Conservation (phyloP, 1,140 invertebrate genomes). For the Hylyphantes graminicola region DNA sequence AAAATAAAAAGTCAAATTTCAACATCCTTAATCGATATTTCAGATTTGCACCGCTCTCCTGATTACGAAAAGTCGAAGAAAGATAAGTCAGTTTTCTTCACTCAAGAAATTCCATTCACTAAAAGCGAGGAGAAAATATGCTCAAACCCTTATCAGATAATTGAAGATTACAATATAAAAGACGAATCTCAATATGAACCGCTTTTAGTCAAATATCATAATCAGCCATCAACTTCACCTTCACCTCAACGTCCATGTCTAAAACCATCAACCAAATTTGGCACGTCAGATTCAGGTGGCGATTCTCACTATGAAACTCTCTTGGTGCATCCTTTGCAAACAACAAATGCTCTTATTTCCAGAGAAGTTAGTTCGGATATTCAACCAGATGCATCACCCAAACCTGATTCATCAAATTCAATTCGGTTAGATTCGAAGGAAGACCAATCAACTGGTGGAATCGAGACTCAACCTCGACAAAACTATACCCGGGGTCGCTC, state of each 20-base stretch:
- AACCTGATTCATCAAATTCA: too few species aligned
- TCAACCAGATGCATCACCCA: too few species aligned
- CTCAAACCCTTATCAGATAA: slow-evolving; percentile 4
- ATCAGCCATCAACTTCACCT: too few species aligned
- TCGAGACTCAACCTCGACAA: not conserved
- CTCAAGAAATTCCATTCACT: not conserved
- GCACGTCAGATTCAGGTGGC: too few species aligned
- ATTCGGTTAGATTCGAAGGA: not conserved
- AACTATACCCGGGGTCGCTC: not conserved
- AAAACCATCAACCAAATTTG: too few species aligned
- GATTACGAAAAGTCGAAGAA: not conserved
- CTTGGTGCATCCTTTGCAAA: too few species aligned
- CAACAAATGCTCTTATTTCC: too few species aligned
- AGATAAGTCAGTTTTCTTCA: slow-evolving; percentile 13
- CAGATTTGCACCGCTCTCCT: not conserved
- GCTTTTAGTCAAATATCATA: too few species aligned
- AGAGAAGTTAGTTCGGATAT: too few species aligned
- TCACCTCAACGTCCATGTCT: too few species aligned
- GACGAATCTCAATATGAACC: too few species aligned
- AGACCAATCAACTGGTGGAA: not conserved
- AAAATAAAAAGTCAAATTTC: slow-evolving; percentile 9
- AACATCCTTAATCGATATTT: slow-evolving; percentile 14
- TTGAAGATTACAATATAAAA: slow-evolving; percentile 16
- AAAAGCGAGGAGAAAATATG: not conserved
- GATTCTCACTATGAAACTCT: too few species aligned